Evolutionary conservation across 2,888 invertebrate genomes (phyloP), one percentile per base, ranked within the genome.

Genomic region (Seladonia tumulorum): DNA sequence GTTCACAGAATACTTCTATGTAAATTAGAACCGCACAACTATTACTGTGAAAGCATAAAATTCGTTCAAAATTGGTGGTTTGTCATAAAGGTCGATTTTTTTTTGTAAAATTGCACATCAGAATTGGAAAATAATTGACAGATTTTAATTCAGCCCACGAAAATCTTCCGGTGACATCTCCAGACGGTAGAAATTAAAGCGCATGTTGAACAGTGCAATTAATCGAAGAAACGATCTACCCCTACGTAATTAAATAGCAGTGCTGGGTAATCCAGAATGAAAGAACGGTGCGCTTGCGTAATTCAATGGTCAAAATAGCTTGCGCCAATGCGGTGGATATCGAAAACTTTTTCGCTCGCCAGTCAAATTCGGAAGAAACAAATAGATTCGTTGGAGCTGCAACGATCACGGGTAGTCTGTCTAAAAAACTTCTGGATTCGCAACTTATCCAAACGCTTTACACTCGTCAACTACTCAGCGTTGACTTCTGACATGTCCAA

Each of bases 201-300:
- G 16, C 29, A 29, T 63, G 63, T 63, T 25, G 63, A 63, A 63
- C 63, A 63, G 63, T 63, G 63, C 25, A 29, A 63, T 63, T 29
- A 84, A 79, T 77, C 29, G 71, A 74, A 53, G 82, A 75, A 78
- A 80, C 60, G 74, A 86, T 76, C 68, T 68, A 81, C 72, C 68
- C 80, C 83, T 87, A 83, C 12, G 29, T 66, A 78, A 73, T 35
- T 68, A 68, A 70, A 63, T 79, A 85, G 80, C 68, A 73, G 77
- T 76, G 77, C 71, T 83, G 70, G 60, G 12, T 70, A 74, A 84
- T 73, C n/a, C 60, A 83, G 76, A 25, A 66, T 47, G 29, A 22
- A 76, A 60, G 53, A 76, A 79, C 66, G 76, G 63, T 72, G 45
- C 60, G 22, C 10, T 53, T 49, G 49, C 49, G 53, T 49, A 68